Evolutionary conservation across 2,888 invertebrate genomes (phyloP).

Genomic region (Stenolophus ochropezus): DNA sequence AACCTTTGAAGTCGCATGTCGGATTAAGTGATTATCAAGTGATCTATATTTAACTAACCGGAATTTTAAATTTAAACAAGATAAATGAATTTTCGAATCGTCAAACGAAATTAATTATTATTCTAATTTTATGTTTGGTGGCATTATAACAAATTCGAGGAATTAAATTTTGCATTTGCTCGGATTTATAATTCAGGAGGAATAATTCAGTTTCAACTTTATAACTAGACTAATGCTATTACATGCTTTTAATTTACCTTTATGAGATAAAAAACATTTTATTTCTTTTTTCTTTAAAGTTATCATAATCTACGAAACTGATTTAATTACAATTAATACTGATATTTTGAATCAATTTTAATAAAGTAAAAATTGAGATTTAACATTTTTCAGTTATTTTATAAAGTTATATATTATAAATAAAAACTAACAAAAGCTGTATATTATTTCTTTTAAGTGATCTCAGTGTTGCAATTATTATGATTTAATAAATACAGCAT

Average conservation of each 20-base stretch:
- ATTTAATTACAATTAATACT: too few relatives aligned
- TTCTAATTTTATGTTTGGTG: conserved; percentile 4
- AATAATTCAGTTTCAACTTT: conserved; percentile 17
- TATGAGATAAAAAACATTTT: not conserved
- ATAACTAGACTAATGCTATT: not conserved
- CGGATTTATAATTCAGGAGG: not conserved
- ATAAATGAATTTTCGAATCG: conserved; percentile 22
- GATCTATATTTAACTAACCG: conserved; percentile 32
- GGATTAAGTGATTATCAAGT: conserved; percentile 11
- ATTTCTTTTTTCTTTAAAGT: not conserved
- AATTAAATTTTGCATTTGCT: not conserved
- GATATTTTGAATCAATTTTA: too few relatives aligned
- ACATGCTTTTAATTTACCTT: not conserved
- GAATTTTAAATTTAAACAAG: conserved; percentile 1
- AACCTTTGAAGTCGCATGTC: conserved; percentile 3
- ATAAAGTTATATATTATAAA: too few relatives aligned
- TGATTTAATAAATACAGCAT: not conserved
- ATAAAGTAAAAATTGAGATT: too few relatives aligned
- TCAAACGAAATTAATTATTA: conserved; percentile 25
- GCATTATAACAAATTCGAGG: not conserved
- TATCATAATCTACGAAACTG: not conserved
- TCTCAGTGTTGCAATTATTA: not conserved
- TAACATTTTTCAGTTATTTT: too few relatives aligned
- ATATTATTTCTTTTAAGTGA: too few relatives aligned
- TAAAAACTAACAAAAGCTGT: too few relatives aligned